Conservation (phyloP, 2,113 vertebrate species). For the Hemiprocne comata region DNA sequence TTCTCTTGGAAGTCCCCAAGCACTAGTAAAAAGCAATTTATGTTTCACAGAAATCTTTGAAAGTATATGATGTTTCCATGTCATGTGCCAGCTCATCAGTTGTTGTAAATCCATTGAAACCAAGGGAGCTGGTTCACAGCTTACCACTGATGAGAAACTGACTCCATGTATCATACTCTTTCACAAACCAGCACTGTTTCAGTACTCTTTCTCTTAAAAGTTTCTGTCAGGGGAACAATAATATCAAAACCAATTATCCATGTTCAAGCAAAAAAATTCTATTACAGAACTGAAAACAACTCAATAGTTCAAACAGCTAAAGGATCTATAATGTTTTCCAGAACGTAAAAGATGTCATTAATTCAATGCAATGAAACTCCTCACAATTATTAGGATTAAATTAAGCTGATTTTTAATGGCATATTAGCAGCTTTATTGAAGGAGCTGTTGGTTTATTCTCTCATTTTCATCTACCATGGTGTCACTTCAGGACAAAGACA, state of each 20-base stretch:
- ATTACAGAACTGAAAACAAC: neutral
- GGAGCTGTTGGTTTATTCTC: neutral
- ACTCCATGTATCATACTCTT: neutral
- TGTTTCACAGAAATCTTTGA: neutral
- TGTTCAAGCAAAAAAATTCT: neutral
- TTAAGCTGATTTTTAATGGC: neutral
- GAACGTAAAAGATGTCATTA: neutral
- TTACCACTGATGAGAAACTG: neutral
- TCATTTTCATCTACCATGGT: neutral
- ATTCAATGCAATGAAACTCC: neutral
- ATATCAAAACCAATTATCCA: neutral
- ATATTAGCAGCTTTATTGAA: neutral
- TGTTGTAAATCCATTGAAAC: neutral
- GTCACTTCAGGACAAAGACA: neutral
- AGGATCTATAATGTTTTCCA: neutral
- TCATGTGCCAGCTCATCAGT: neutral
- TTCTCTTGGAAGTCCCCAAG: neutral
- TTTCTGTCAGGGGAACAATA: constrained; percentile 3
- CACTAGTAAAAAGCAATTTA: neutral
- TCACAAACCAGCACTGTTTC: neutral
- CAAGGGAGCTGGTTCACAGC: neutral
- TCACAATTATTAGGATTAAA: neutral
- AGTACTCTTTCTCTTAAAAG: neutral
- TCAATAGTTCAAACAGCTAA: neutral
- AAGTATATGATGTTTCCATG: neutral